A percentile compares a stretch with the other conserved stretches of the same genome.
phyloP scores from a whole-genome alignment of 2,888 invertebrate genomes.

The Pachliopta kotzebuea region DNA sequence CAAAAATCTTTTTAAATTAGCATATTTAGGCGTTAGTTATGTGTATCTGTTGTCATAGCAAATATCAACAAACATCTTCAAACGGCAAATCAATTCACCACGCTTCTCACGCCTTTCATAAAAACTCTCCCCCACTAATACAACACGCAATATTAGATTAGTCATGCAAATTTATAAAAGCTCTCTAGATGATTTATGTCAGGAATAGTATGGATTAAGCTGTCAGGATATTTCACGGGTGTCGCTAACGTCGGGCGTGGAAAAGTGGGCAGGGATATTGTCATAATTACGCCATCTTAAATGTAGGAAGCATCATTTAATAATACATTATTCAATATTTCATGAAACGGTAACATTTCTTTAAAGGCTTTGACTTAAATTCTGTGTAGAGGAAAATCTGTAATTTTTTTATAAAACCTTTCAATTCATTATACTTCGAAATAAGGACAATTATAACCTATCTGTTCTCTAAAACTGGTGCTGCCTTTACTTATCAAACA shows the following conservation, averaged over 20 bases:
- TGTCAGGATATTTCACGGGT: constrained; percentile 51
- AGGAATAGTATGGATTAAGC: constrained; percentile 47
- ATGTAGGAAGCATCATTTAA: not conserved
- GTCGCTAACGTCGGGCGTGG: constrained; percentile 36
- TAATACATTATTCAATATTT: not conserved
- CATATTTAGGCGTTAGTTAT: not conserved
- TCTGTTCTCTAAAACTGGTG: too few species aligned
- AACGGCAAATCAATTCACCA: constrained; percentile 19
- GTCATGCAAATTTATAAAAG: constrained; percentile 45
- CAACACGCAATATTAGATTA: constrained; percentile 42
- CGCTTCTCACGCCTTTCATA: constrained; percentile 23
- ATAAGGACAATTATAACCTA: too few species aligned
- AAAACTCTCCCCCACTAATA: constrained; percentile 17
- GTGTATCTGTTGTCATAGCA: not conserved
- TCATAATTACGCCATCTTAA: constrained; percentile 31
- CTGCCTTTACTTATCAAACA: too few species aligned
- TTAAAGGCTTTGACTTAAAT: too few species aligned
- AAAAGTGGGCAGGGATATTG: constrained; percentile 37
- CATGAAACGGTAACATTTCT: too few species aligned
- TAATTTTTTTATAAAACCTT: too few species aligned
- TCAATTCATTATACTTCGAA: too few species aligned
- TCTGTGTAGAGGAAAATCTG: too few species aligned
- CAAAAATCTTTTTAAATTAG: too few species aligned
- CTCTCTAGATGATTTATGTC: constrained; percentile 36
- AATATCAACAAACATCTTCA: constrained; percentile 10